Percentiles rank a stretch among this genome's conserved stretches.
These are phyloP conservation scores for Amazona finschi DNA, from an alignment of 2,797 vertebrate species.

Conservation along the genomic window DNA sequence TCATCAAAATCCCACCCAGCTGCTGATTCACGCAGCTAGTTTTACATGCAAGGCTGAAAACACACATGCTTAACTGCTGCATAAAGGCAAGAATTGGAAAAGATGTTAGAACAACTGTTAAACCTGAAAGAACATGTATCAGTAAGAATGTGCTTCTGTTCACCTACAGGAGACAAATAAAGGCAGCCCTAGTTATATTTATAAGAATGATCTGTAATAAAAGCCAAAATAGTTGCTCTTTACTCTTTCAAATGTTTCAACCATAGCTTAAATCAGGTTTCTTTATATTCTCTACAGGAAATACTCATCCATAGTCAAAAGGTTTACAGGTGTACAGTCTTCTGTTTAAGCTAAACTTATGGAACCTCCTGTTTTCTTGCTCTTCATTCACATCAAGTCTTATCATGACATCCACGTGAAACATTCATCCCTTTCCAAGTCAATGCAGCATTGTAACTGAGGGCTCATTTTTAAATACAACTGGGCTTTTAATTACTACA, in stretches of 20 bases:
- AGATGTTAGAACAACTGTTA: background rate
- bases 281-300: background rate
- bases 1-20: slow-evolving; percentile 42
- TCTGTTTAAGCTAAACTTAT: background rate
- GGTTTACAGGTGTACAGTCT: fast-evolving
- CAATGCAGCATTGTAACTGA: background rate
- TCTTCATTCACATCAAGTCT: background rate
- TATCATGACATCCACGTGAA: background rate
- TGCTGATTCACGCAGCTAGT: slow-evolving; percentile 43
- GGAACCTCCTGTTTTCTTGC: background rate
- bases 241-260: background rate
- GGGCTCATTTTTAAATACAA: background rate
- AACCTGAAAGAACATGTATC: background rate
- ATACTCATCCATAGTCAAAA: background rate
- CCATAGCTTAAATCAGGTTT: background rate
- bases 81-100: background rate
- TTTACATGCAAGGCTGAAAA: slow-evolving; percentile 18
- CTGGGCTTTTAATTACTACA: background rate
- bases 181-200: background rate
- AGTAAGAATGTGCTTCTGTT: background rate
- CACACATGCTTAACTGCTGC: background rate
- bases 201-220: background rate
- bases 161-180: background rate
- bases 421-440: background rate
- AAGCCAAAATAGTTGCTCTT: background rate